Conservation (phyloP, 1,140 invertebrate genomes). For the Heterodera schachtii region DNA sequence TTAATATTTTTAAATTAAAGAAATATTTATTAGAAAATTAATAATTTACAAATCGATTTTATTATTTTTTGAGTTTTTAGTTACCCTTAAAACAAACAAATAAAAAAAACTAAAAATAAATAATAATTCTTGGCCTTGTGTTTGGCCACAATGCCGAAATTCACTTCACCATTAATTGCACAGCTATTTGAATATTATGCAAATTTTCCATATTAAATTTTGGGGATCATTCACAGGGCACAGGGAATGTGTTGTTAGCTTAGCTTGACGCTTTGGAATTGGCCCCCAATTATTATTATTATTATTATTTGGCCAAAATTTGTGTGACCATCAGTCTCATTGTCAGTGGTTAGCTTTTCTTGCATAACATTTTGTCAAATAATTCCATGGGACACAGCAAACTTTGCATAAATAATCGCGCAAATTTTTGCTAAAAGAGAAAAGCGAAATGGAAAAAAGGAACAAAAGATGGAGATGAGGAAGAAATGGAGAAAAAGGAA, state of each 20-base stretch:
- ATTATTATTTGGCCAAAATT: conserved; percentile 3
- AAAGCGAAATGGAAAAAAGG: not conserved
- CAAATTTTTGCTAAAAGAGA: not conserved
- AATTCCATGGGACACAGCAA: not conserved
- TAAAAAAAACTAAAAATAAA: too few relatives aligned
- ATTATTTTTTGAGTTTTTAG: too few relatives aligned
- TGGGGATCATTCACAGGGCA: not conserved
- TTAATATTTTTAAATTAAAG: too few relatives aligned
- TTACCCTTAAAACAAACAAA: too few relatives aligned
- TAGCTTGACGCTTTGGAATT: not conserved
- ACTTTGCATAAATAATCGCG: conserved; percentile 3
- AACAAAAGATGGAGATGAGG: too few relatives aligned
- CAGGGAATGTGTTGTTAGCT: not conserved
- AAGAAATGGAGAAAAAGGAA: too few relatives aligned
- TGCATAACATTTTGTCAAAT: not conserved
- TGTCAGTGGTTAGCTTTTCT: not conserved
- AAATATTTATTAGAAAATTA: too few relatives aligned
- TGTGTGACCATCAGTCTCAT: not conserved
- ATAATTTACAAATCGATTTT: too few relatives aligned
- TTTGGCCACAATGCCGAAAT: too few relatives aligned
- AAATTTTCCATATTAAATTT: not conserved
- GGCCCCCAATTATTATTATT: not conserved
- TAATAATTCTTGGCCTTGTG: too few relatives aligned
- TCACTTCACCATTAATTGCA: too few relatives aligned
- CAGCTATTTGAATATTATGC: not conserved